Evolutionary conservation across 1,140 invertebrate species (phyloP), one percentile per base, ranked within the genome.

Genomic region (Drosophila leontia): DNA sequence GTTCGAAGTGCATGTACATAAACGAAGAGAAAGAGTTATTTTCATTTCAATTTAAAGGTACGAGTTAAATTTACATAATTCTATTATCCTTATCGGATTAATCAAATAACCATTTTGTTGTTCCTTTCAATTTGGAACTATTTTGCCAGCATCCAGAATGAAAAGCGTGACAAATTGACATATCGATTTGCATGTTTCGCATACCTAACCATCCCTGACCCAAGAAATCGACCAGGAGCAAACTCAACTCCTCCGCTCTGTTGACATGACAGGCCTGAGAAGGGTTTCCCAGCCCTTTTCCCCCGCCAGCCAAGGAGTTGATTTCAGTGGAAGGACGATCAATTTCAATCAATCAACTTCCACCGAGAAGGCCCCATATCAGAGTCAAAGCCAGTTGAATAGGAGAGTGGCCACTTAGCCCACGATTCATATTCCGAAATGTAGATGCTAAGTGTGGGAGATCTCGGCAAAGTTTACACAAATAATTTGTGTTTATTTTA

Each of bases 401-500:
- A 5, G 44, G 64, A 34, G 64, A 57, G 45, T 41, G 53, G 57
- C 76, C 83, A 88, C 83, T 87, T 87, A 87, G 71, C 74, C 70
- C 75, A 42, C 61, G 79, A 63, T 63, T 63, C 72, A 74, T 78
- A 61, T 78, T 71, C 45, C 42, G 34, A 61, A 42, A 37, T 39
- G 53, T 29, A n/a, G 48, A 50, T 34, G 45, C 39, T 41, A 34
- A 56, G 29, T 56, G 51, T 48, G 65, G 42, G 71, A 74, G 71
- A 87, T 80, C 59, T 60, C 45, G 45, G 65, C 81, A 83, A 90
- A 88, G 84, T 90, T 88, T 88, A 90, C 84, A 90, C 84, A 88
- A 88, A 90, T 88, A 88, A 88, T 88, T 88, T 88, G 85, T 88
- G 84, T 88, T 88, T 88, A 88, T 88, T 88, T 88, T 88, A 84